These are phyloP conservation scores for Hippopotamyrus pictus DNA, from an alignment of 2,797 vertebrate genomes.

Conservation along the genomic window DNA sequence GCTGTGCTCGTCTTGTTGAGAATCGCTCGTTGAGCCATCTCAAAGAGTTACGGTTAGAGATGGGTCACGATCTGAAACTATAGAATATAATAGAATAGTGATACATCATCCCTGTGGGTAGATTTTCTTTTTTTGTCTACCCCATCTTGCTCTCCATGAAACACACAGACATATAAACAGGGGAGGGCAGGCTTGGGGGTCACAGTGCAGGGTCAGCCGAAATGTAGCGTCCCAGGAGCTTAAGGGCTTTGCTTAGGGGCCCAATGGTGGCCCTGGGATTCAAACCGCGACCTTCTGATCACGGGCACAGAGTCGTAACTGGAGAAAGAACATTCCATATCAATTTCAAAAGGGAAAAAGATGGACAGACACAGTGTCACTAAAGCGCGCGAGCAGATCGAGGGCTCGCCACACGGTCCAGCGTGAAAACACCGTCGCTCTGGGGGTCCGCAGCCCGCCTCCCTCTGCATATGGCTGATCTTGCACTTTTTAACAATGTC, in stretches of 20 bases:
- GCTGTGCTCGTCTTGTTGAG: background rate
- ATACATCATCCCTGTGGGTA: background rate
- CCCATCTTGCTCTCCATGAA: background rate
- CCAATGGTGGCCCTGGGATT: background rate
- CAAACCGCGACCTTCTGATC: background rate
- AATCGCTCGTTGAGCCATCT: background rate
- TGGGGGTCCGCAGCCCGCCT: background rate
- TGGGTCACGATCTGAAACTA: background rate
- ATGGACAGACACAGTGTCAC: background rate
- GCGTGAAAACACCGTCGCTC: background rate
- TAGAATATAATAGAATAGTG: background rate
- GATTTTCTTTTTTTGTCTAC: background rate
- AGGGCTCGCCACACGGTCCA: background rate
- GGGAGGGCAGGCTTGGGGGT: background rate
- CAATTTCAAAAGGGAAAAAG: background rate
- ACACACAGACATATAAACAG: background rate
- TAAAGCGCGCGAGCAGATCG: background rate
- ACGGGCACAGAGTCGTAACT: background rate
- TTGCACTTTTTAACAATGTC: constrained; percentile 29
- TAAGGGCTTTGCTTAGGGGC: background rate
- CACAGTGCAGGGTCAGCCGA: background rate
- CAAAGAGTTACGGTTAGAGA: background rate
- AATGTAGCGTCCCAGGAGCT: background rate
- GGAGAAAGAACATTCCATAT: background rate
- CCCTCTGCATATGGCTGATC: constrained; percentile 16